phyloP scores from a whole-genome alignment of 2,113 vertebrate species.

The Albula goreensis region DNA sequence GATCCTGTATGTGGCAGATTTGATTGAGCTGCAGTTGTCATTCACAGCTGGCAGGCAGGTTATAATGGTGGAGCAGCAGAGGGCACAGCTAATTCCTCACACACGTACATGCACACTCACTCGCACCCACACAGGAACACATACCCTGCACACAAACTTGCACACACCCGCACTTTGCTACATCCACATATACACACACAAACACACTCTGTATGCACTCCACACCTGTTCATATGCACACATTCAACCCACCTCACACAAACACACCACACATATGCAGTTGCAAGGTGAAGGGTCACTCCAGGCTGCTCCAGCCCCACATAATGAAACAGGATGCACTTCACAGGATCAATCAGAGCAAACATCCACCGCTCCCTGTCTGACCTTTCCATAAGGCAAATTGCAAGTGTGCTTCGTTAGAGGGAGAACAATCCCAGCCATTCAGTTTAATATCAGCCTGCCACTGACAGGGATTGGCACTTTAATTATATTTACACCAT shows the following conservation, averaged over 20 bases:
- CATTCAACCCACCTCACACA: no score
- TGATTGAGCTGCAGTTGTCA: background rate
- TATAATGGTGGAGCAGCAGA: no score
- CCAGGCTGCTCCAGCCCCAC: no score
- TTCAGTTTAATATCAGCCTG: background rate
- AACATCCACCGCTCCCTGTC: background rate
- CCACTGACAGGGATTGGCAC: background rate
- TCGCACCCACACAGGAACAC: no score
- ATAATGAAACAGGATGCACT: no score
- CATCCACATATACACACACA: background rate
- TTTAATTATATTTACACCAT: conserved; percentile 2
- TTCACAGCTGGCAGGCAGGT: background rate
- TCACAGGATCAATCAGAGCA: background rate
- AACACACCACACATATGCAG: no score
- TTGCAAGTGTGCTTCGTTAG: background rate
- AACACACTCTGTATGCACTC: background rate
- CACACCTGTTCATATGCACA: no score
- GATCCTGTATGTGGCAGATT: background rate
- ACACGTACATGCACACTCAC: background rate
- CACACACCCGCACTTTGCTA: background rate
- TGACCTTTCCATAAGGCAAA: background rate
- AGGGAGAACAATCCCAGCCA: background rate
- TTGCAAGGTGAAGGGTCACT: no score
- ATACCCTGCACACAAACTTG: background rate
- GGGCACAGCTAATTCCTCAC: no score